phyloP scores from a whole-genome alignment of 2,797 vertebrate species.

The Siniperca scherzeri region DNA sequence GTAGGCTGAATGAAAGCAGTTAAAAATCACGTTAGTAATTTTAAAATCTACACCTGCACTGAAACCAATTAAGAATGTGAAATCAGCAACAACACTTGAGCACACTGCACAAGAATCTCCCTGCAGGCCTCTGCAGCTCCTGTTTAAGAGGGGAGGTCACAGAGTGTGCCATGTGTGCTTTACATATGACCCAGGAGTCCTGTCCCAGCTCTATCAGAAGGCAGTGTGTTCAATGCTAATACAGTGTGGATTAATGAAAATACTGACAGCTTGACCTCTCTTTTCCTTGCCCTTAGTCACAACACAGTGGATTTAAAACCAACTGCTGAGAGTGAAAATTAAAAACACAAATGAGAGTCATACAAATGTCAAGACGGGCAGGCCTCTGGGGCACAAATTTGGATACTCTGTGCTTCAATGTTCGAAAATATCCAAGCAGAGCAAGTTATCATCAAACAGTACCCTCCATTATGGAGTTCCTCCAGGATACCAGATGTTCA shows the following conservation, averaged over 20 bases:
- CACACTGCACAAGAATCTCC: slow-evolving; percentile 40
- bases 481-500: slow-evolving; percentile 59
- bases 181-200: slow-evolving; percentile 47
- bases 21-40: slow-evolving; percentile 53
- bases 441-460: slow-evolving; percentile 46
- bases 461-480: slow-evolving; percentile 37
- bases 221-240: slow-evolving; percentile 21
- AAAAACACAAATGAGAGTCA: slow-evolving; percentile 45
- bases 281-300: slow-evolving; percentile 36
- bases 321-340: slow-evolving; percentile 34
- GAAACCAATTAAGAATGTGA: slow-evolving; percentile 72
- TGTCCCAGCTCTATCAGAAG: slow-evolving; percentile 20
- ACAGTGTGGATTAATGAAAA: slow-evolving; percentile 32
- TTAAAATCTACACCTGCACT: slow-evolving; percentile 60
- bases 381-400: neutral
- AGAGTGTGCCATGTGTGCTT: slow-evolving; percentile 55
- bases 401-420: slow-evolving; percentile 24
- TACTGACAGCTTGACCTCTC: slow-evolving; percentile 39
- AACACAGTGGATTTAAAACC: slow-evolving; percentile 41
- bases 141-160: slow-evolving; percentile 40
- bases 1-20: slow-evolving; percentile 52
- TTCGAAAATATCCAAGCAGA: slow-evolving; percentile 37
- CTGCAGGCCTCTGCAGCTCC: slow-evolving; percentile 36
- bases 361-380: slow-evolving; percentile 40
- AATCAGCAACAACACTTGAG: slow-evolving; percentile 57